Evolutionary conservation across 2,888 invertebrate genomes (phyloP).

Genomic region (Torymus tubicola): DNA sequence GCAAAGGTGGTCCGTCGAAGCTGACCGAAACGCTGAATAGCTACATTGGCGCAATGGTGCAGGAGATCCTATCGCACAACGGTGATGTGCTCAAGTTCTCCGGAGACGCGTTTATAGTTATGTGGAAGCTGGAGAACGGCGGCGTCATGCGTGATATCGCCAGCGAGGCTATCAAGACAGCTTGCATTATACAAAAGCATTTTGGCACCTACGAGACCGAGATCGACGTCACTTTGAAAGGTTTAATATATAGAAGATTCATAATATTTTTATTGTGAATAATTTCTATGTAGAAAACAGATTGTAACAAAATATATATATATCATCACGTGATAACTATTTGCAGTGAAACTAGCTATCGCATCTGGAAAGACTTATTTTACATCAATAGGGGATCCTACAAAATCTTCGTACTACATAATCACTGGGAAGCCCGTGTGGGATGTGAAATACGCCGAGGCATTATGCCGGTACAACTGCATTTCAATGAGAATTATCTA

Average conservation of each 20-base stretch:
- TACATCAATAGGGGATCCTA: slow-evolving; percentile 78
- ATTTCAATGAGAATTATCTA: too few species aligned
- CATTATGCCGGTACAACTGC: slow-evolving; percentile 65
- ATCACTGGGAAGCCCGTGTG: slow-evolving; percentile 81
- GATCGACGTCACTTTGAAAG: slow-evolving; percentile 80
- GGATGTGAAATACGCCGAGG: slow-evolving; percentile 78
- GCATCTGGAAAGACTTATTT: slow-evolving; percentile 80
- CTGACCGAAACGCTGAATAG: slow-evolving; percentile 84
- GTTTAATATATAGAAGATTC: slow-evolving; percentile 69
- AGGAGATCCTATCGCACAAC: slow-evolving; percentile 82
- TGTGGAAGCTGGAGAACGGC: slow-evolving; percentile 81
- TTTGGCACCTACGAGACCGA: slow-evolving; percentile 82
- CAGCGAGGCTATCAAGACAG: slow-evolving; percentile 82
- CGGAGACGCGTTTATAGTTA: slow-evolving; percentile 82
- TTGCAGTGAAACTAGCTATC: slow-evolving; percentile 81
- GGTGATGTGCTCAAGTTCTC: slow-evolving; percentile 84
- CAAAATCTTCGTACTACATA: slow-evolving; percentile 79
- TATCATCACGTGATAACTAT: too few species aligned
- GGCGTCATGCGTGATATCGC: slow-evolving; percentile 80
- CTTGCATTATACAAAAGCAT: slow-evolving; percentile 82
- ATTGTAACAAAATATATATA: background rate
- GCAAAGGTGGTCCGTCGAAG: slow-evolving; percentile 83
- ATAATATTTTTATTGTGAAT: too few species aligned
- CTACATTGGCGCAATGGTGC: slow-evolving; percentile 85
- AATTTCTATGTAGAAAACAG: background rate